Percentiles rank a stretch among this genome's conserved stretches.
Conservation (phyloP, 1,140 invertebrate species). For the Camponotus floridanus region DNA sequence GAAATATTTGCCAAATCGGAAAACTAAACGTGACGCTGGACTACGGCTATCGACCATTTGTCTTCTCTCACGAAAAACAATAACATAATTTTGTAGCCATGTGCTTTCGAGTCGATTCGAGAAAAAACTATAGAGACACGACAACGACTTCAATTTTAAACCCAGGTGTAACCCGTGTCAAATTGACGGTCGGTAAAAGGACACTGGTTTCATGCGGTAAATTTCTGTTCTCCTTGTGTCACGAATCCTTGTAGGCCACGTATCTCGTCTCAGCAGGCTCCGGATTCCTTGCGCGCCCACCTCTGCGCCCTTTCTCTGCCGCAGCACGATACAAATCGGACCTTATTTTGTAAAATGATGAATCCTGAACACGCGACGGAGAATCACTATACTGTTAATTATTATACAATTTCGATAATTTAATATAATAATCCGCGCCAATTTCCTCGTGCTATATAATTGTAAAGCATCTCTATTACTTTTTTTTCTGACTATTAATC, state of each 20-base stretch:
- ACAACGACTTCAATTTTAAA: neutral
- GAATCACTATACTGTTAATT: too few relatives aligned
- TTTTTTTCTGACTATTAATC: too few relatives aligned
- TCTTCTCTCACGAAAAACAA: neutral
- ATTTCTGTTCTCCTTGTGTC: constrained; percentile 21
- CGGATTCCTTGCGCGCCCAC: neutral
- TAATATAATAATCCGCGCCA: too few relatives aligned
- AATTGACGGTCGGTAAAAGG: constrained; percentile 68
- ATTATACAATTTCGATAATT: too few relatives aligned
- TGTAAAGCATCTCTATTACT: too few relatives aligned
- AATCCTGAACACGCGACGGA: too few relatives aligned
- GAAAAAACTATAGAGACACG: neutral
- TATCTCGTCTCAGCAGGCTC: neutral
- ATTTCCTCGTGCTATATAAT: too few relatives aligned
- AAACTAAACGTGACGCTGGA: neutral
- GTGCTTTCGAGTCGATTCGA: neutral
- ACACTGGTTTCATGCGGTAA: constrained; percentile 59
- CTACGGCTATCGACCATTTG: neutral
- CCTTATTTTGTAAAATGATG: too few relatives aligned
- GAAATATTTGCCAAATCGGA: neutral
- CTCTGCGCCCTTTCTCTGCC: neutral
- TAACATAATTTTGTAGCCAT: neutral
- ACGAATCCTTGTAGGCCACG: constrained; percentile 2
- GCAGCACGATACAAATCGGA: neutral
- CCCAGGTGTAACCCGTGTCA: constrained; percentile 10